A percentile compares a stretch with the other conserved stretches of the same genome.
Evolutionary conservation across 1,140 invertebrate species (phyloP).

Genomic region (Drosophila orosa): DNA sequence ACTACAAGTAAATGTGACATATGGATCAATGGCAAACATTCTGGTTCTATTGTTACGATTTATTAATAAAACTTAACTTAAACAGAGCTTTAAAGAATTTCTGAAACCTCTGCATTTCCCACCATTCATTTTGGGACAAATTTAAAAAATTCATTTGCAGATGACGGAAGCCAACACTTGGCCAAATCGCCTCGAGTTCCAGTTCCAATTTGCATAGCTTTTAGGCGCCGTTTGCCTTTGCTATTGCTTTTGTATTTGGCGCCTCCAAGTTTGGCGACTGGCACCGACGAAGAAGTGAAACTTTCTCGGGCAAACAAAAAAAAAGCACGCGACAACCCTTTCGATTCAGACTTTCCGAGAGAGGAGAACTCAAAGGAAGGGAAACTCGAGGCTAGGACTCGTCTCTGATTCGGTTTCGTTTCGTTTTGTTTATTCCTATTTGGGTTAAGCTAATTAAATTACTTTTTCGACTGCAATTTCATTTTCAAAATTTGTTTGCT

Average conservation of each 20-base stretch:
- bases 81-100: background rate
- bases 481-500: slow-evolving; percentile 65
- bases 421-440: slow-evolving; percentile 55
- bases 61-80: background rate
- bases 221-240: slow-evolving; percentile 52
- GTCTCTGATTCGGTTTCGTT: slow-evolving; percentile 17
- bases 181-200: slow-evolving; percentile 23
- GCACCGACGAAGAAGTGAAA: slow-evolving; percentile 52
- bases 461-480: slow-evolving; percentile 76
- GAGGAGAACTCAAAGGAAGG: background rate
- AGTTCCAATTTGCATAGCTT: slow-evolving; percentile 73
- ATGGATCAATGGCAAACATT: background rate
- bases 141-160: slow-evolving; percentile 53
- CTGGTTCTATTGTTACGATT: background rate
- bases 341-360: slow-evolving; percentile 17
- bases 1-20: background rate
- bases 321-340: slow-evolving; percentile 49
- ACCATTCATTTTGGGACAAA: background rate
- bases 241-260: slow-evolving; percentile 37
- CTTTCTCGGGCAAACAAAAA: slow-evolving; percentile 34
- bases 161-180: slow-evolving; percentile 65
- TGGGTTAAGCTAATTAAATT: slow-evolving; percentile 78
- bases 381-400: slow-evolving; percentile 34
- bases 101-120: background rate
- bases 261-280: slow-evolving; percentile 68